Evolutionary conservation across 1,140 invertebrate genomes (phyloP), one percentile per base, ranked within the genome.

Genomic region (Oryctes rhinoceros): DNA sequence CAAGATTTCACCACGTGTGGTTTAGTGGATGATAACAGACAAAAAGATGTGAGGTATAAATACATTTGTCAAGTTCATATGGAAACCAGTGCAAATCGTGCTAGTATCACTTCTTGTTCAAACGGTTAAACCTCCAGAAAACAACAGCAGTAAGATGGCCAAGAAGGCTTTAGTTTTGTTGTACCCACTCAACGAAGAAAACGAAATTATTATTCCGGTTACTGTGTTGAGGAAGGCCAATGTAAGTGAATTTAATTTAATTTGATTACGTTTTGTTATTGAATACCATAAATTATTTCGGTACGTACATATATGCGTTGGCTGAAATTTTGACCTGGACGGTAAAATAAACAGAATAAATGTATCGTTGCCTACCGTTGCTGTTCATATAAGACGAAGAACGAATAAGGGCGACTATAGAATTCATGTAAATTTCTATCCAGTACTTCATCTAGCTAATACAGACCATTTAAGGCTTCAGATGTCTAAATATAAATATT

Each of bases 101-200:
- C 49, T 15, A 53, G 9, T 18, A 15, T 53, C 4, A 13, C 13
- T 53, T 15, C 13, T 53, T 53, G 13, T 53, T 53, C 49, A 18
- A 53, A 53, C 49, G n/a, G 6, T 30, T 15, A 53, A 1, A 53
- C 4, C 13, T 13, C 4, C 4, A 15, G n/a, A 53, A 53, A 15
- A 4, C n/a, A 53, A 53, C n/a, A 13, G 49, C 49, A 53, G 13
- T 10, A 75, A 75, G 86, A 86, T 18, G 86, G 83, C 84, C 71
- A 48, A 81, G 71, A 48, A 78, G 47, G 83, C 82, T 39, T 82
- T 80, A n/a, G 80, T 77, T 75, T 80, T 81, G n/a, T 82, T 83
- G 35, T 84, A 83, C 78, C 81, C 67, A 49, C 81, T 79, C 93
- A 83, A 59, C 92, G 92, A 91, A 92, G 85, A 53, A 85, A 83